A percentile compares a stretch with the other conserved stretches of the same genome.
Evolutionary conservation across 1,140 invertebrate species (phyloP).

Genomic region (Manduca sexta): DNA sequence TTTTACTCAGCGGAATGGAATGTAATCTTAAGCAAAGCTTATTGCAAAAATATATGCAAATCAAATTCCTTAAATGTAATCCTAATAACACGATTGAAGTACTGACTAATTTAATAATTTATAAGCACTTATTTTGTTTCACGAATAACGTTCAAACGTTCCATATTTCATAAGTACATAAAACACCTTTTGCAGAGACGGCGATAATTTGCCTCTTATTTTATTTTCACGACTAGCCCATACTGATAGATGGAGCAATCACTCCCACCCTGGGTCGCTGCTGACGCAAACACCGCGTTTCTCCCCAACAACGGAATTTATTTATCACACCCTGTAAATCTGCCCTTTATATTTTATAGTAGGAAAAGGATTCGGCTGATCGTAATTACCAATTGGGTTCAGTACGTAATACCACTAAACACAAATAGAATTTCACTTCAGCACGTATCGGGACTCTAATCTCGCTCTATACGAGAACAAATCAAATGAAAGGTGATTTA

Average conservation of each 20-base stretch:
- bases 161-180: too few species aligned
- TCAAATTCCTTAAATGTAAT: too few species aligned
- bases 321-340: conserved; percentile 59
- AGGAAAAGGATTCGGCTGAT: not conserved
- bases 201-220: conserved; percentile 55
- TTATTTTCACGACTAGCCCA: conserved; percentile 42
- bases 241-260: conserved; percentile 63
- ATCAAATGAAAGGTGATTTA: conserved; percentile 35
- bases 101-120: too few species aligned
- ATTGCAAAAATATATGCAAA: too few species aligned
- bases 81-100: too few species aligned
- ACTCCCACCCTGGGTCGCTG: conserved; percentile 42
- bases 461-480: conserved; percentile 20
- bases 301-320: conserved; percentile 50
- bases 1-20: too few species aligned
- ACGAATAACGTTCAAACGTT: too few species aligned
- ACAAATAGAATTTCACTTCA: conserved; percentile 13
- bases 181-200: conserved; percentile 5
- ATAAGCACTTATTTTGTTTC: too few species aligned
- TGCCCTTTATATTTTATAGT: conserved; percentile 14
- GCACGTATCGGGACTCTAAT: conserved; percentile 21
- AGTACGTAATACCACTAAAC: conserved; percentile 17
- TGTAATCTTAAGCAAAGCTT: too few species aligned
- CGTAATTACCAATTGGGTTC: conserved; percentile 18
- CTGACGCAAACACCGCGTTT: conserved; percentile 50